Evolutionary conservation across 1,140 invertebrate species (phyloP), one percentile per base, ranked within the genome.

Genomic region (Whitmania pigra): DNA sequence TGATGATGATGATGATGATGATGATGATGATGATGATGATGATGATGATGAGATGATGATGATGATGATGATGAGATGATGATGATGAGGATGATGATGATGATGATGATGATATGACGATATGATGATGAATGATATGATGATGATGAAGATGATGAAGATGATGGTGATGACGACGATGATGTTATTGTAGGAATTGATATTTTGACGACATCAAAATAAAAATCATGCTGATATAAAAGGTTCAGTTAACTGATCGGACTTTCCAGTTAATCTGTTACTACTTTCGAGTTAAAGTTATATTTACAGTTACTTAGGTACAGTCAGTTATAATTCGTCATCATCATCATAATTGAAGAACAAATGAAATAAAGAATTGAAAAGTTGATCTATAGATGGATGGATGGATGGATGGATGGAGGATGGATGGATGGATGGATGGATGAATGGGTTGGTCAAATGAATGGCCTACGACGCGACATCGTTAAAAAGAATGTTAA

Each of bases 31-130:
- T 57, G 54, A 25, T 57, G 20, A 57, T 57, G 54, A n/a, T n/a
- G 54, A n/a, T n/a, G n/a, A n/a, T n/a, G n/a, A n/a, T n/a, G n/a
- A n/a, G 54, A 57, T 25, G 54, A 57, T 57, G 54, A n/a, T 57
- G 54, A 13, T 63, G 57, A 63, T 63, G 57, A 63, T n/a, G 57
- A 63, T 31, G 57, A 63, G 57, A 63, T 63, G 57, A 63, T 57
- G 29, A n/a, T 63, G 57, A 63, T 18, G 57, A 63, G 7, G 57
- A 63, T 63, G 57, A 63, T 63, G 20, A n/a, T 31, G 57, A 63
- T 31, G 57, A 63, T 63, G 57, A 63, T n/a, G 57, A 63, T 63
- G 57, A 31, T 63, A 63, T 63, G 57, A n/a, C 22, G 57, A 57
- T 57, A n/a, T n/a, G 54, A n/a, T 57, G 54, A 57, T 20, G 20